Evolutionary conservation across 2,113 vertebrate species (phyloP).

Genomic region (Mormyrus lacerda): DNA sequence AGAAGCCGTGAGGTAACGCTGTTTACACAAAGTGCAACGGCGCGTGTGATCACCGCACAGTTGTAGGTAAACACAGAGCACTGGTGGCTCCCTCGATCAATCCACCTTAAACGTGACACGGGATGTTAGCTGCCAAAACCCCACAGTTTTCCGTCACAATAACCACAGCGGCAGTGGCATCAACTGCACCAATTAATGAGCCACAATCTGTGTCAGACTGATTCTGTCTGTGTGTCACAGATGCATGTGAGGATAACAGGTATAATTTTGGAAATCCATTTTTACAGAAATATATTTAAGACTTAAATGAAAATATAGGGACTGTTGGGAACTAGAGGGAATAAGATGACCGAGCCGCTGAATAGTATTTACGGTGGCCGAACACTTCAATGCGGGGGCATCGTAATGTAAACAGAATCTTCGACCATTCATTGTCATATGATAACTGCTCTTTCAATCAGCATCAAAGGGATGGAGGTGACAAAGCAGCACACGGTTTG

Average conservation of each 20-base stretch:
- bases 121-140: not conserved
- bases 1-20: not conserved
- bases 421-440: slow-evolving; percentile 28
- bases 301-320: not conserved
- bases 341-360: not conserved
- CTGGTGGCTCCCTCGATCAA: not conserved
- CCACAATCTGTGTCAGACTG: not conserved
- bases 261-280: not conserved
- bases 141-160: not conserved
- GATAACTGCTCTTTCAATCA: slow-evolving; percentile 23
- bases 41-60: not conserved
- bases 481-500: not conserved
- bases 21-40: not conserved
- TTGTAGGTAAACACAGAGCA: not conserved
- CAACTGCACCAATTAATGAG: not conserved
- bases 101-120: not conserved
- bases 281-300: not conserved
- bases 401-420: not conserved
- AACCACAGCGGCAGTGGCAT: not conserved
- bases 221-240: not conserved
- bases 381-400: not conserved
- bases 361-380: not conserved
- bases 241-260: not conserved
- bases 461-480: not conserved
- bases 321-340: not conserved